Percentiles rank a stretch among this genome's conserved stretches.
Conservation (phyloP, 2,797 vertebrate genomes). For the Sebastes hubbsi region DNA sequence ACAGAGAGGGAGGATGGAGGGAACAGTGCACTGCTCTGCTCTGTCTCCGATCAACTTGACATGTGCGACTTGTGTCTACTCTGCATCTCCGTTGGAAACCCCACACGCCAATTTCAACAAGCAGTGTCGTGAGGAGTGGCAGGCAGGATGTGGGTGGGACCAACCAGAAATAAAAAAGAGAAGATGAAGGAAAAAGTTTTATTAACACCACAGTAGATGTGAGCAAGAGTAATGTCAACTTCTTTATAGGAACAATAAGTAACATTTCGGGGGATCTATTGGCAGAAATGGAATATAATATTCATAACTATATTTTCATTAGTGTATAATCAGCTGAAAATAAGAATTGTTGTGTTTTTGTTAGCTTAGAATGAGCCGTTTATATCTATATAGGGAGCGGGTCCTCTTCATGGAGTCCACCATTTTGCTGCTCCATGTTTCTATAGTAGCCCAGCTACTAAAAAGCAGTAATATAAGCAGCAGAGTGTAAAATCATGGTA, state of each 20-base stretch:
- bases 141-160: conserved; percentile 51
- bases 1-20: conserved; percentile 11
- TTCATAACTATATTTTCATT: too few species aligned
- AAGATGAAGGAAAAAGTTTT: conserved; percentile 7
- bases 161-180: background rate
- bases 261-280: too few species aligned
- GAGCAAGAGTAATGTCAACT: background rate
- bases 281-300: too few species aligned
- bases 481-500: too few species aligned
- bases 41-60: conserved; percentile 71
- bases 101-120: conserved; percentile 50
- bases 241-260: background rate
- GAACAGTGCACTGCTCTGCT: conserved; percentile 34
- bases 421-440: too few species aligned
- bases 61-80: conserved; percentile 61
- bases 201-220: conserved; percentile 4
- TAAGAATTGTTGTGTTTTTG: too few species aligned
- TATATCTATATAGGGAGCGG: too few species aligned
- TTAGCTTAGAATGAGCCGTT: too few species aligned
- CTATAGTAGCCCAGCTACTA: too few species aligned
- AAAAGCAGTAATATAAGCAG: too few species aligned
- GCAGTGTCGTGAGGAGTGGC: conserved; percentile 36
- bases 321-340: too few species aligned
- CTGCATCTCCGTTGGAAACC: conserved; percentile 52
- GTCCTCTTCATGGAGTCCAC: too few species aligned